These are phyloP conservation scores for Pseudopipra pipra DNA, from an alignment of 2,113 vertebrate species.

Conservation along the genomic window DNA sequence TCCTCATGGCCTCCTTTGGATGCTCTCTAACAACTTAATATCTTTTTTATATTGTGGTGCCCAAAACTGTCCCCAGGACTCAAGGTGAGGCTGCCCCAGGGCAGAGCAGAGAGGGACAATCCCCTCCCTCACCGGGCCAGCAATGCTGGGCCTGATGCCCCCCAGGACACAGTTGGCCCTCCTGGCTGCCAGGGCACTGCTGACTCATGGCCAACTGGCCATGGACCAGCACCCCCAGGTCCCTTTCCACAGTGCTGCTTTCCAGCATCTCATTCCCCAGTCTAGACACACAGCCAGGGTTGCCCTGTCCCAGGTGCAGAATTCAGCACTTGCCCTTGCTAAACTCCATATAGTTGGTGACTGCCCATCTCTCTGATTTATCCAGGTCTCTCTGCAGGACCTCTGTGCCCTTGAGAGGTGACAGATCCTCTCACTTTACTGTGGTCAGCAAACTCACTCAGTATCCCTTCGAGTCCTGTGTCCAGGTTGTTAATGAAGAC, in stretches of 20 bases:
- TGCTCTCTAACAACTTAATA: neutral
- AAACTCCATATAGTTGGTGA: neutral
- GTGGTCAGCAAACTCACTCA: neutral
- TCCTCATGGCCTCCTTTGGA: neutral
- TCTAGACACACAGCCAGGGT: neutral
- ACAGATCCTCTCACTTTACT: neutral
- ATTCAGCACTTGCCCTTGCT: too few relatives aligned
- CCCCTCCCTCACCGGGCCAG: neutral
- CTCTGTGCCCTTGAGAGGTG: neutral
- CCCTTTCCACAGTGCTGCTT: neutral
- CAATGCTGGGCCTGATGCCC: neutral
- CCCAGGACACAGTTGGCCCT: accelerated
- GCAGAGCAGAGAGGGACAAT: neutral
- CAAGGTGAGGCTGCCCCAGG: accelerated
- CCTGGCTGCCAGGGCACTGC: neutral
- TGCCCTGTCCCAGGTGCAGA: neutral
- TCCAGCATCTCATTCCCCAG: neutral
- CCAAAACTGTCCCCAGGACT: neutral
- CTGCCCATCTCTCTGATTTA: neutral
- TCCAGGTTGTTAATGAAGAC: neutral
- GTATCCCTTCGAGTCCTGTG: neutral
- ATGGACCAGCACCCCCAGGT: neutral
- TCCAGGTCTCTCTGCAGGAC: neutral
- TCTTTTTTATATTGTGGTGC: neutral
- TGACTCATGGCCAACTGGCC: neutral